Evolutionary conservation across 2,797 vertebrate species (phyloP).

Genomic region (Mormyrus proboscirostris): DNA sequence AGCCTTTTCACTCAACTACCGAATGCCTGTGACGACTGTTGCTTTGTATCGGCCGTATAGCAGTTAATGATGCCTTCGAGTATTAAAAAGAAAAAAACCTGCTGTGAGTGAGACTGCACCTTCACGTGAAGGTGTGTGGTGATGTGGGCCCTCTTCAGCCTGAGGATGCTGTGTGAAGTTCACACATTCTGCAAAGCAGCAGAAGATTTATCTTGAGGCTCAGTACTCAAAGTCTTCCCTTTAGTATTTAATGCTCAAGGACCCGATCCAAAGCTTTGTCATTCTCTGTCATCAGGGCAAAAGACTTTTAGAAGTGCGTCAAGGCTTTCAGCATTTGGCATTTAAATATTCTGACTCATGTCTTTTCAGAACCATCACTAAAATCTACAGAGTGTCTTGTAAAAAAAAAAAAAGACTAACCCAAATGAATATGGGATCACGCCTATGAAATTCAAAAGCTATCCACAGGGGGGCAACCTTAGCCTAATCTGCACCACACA

Average conservation of each 20-base stretch:
- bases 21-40: background rate
- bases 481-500: background rate
- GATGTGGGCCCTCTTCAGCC: background rate
- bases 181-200: background rate
- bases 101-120: background rate
- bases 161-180: background rate
- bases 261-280: background rate
- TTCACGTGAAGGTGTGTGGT: background rate
- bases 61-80: background rate
- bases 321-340: background rate
- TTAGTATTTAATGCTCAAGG: background rate
- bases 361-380: background rate
- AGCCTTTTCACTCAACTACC: background rate
- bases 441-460: background rate
- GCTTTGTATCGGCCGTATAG: background rate
- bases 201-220: background rate
- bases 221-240: background rate
- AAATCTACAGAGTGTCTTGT: background rate
- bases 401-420: background rate
- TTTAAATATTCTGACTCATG: slow-evolving; percentile 4
- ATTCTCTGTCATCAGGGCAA: background rate
- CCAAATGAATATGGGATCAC: background rate
- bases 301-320: background rate
- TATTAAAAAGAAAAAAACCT: background rate
- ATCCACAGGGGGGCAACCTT: slow-evolving; percentile 20